Evolutionary conservation across 2,888 invertebrate genomes (phyloP).

Genomic region (Tachina lurida): DNA sequence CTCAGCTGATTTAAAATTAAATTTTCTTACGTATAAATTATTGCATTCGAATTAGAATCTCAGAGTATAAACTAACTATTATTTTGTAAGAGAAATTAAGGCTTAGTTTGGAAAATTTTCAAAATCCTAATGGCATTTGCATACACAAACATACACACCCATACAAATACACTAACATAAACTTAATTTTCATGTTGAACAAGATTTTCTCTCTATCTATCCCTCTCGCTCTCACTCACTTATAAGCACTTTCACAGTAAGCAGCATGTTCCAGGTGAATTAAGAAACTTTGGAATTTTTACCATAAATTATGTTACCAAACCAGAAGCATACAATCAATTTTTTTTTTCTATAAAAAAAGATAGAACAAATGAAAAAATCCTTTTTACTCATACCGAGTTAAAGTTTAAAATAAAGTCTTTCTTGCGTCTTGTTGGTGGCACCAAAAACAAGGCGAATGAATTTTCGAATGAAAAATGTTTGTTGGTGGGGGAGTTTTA

Average conservation of each 20-base stretch:
- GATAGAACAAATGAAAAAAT: slow-evolving; percentile 13
- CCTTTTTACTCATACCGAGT: not conserved
- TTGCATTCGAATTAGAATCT: slow-evolving; percentile 9
- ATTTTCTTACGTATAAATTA: slow-evolving; percentile 5
- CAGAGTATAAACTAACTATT: slow-evolving; percentile 11
- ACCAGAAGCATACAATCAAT: slow-evolving; percentile 40
- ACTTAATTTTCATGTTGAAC: not conserved
- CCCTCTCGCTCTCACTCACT: not conserved
- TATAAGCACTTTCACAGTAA: not conserved
- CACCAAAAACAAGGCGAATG: not conserved
- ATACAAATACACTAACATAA: not conserved
- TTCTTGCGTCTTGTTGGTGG: not conserved
- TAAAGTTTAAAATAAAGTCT: not conserved
- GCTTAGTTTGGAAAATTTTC: slow-evolving; percentile 43
- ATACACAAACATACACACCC: slow-evolving; percentile 19
- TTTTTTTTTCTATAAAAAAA: not conserved
- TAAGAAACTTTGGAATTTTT: slow-evolving; percentile 59
- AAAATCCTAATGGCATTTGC: slow-evolving; percentile 17
- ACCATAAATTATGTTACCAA: slow-evolving; percentile 67
- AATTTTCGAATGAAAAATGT: slow-evolving; percentile 32
- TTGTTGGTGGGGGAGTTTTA: slow-evolving; percentile 22
- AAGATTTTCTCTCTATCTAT: not conserved
- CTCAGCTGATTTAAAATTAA: slow-evolving; percentile 1
- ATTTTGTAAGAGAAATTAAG: slow-evolving; percentile 43
- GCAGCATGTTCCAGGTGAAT: slow-evolving; percentile 60